Evolutionary conservation across 2,888 invertebrate genomes (phyloP).

Genomic region (Julus scanicus): DNA sequence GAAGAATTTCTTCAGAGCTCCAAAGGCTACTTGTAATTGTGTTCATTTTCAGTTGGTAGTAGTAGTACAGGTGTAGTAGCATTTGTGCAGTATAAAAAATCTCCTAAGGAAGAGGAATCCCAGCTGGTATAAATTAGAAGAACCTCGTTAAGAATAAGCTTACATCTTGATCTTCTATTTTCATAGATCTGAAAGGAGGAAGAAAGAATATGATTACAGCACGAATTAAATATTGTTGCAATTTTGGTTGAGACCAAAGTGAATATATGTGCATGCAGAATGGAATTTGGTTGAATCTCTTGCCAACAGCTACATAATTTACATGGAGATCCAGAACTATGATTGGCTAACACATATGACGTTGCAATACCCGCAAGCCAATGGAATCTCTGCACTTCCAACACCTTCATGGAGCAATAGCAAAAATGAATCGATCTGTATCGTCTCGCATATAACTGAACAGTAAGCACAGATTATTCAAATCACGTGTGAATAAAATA

Average conservation of each 20-base stretch:
- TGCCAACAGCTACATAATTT: neutral
- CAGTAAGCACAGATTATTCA: neutral
- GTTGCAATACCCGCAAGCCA: neutral
- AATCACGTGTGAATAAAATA: neutral
- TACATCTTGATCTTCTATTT: constrained; percentile 18
- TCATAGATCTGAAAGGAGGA: neutral
- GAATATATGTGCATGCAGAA: too few species aligned
- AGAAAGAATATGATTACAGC: neutral
- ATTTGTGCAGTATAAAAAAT: constrained; percentile 37
- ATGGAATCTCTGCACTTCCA: neutral
- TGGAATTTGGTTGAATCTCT: neutral
- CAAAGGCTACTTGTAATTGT: constrained; percentile 8
- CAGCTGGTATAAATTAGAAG: constrained; percentile 24
- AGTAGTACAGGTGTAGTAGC: constrained; percentile 14
- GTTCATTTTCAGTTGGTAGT: neutral
- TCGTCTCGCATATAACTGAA: neutral
- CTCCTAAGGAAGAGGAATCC: constrained; percentile 24
- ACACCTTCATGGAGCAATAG: neutral
- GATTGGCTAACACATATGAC: neutral
- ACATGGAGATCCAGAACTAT: neutral
- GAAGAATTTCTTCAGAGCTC: constrained; percentile 23
- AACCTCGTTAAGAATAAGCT: constrained; percentile 15
- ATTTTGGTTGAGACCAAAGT: neutral
- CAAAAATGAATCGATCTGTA: constrained; percentile 29
- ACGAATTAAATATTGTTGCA: neutral